Percentiles rank a stretch among this genome's conserved stretches.
These are phyloP conservation scores for Himalopsyche phryganea DNA, from an alignment of 1,140 invertebrate species.

Conservation along the genomic window DNA sequence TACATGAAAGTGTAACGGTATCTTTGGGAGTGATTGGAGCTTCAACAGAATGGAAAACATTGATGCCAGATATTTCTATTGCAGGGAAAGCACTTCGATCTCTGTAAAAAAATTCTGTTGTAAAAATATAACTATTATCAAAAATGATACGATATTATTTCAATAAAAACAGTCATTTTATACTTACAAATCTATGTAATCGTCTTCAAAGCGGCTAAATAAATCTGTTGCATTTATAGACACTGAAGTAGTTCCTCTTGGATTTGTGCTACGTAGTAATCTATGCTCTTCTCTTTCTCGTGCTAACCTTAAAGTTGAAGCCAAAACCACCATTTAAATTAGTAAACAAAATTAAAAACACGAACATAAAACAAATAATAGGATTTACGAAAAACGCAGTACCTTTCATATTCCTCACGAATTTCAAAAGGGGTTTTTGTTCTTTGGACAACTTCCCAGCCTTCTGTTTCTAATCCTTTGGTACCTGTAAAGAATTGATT, in stretches of 20 bases:
- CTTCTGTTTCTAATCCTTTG: conserved; percentile 78
- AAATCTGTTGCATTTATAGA: conserved; percentile 91
- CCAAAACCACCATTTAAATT: too few species aligned
- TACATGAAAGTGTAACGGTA: conserved; percentile 75
- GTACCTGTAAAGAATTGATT: conserved; percentile 32
- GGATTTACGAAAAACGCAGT: conserved; percentile 39
- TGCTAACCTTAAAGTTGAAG: conserved; percentile 40
- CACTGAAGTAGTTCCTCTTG: conserved; percentile 80
- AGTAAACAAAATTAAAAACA: neutral
- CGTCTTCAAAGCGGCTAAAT: conserved; percentile 78
- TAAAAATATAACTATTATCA: too few species aligned
- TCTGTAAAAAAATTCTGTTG: conserved; percentile 46
- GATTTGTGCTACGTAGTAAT: conserved; percentile 85
- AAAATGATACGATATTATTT: too few species aligned
- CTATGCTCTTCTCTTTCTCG: conserved; percentile 76
- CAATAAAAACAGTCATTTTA: too few species aligned
- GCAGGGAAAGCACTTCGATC: conserved; percentile 60
- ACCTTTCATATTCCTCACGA: conserved; percentile 82
- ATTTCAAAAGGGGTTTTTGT: conserved; percentile 88
- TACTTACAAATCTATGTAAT: conserved; percentile 51
- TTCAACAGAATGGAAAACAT: conserved; percentile 88
- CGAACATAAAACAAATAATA: neutral
- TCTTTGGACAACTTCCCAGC: conserved; percentile 81
- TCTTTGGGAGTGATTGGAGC: conserved; percentile 83
- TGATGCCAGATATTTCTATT: conserved; percentile 88